Conservation (phyloP, 2,797 vertebrate species). For the Centroberyx gerrardi region DNA sequence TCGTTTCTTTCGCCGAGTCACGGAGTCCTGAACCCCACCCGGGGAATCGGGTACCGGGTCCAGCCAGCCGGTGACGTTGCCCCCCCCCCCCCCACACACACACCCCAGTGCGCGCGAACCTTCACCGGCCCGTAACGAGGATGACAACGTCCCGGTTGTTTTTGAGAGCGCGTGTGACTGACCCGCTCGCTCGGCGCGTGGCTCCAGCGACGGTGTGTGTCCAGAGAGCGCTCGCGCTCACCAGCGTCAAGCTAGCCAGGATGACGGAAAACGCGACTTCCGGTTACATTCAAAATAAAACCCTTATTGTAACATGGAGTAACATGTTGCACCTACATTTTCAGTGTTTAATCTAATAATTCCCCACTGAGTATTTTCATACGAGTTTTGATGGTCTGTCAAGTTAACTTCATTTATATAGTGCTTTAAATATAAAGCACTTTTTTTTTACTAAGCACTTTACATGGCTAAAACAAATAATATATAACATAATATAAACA, state of each 20-base stretch:
- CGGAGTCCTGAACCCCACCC: background rate
- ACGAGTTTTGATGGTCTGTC: no score
- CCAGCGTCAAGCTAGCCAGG: background rate
- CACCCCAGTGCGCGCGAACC: background rate
- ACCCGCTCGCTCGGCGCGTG: conserved; percentile 51
- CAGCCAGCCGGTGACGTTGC: background rate
- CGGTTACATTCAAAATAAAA: conserved; percentile 67
- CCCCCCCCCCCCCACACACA: background rate
- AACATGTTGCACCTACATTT: no score
- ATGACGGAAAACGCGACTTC: conserved; percentile 17
- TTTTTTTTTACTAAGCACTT: no score
- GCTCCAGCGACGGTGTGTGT: conserved; percentile 25
- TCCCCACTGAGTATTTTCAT: no score
- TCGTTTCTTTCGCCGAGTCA: background rate
- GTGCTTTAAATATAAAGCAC: no score
- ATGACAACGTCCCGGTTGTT: conserved; percentile 48
- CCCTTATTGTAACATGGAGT: background rate
- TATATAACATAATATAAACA: no score
- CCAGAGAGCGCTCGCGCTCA: conserved; percentile 31
- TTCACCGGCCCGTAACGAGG: conserved; percentile 9
- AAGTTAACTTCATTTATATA: no score
- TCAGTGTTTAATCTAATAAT: no score
- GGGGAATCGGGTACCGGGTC: background rate
- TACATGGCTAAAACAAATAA: no score
- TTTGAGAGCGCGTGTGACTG: conserved; percentile 52